Conservation (phyloP, 2,797 vertebrate genomes). For the Pygocentrus nattereri region DNA sequence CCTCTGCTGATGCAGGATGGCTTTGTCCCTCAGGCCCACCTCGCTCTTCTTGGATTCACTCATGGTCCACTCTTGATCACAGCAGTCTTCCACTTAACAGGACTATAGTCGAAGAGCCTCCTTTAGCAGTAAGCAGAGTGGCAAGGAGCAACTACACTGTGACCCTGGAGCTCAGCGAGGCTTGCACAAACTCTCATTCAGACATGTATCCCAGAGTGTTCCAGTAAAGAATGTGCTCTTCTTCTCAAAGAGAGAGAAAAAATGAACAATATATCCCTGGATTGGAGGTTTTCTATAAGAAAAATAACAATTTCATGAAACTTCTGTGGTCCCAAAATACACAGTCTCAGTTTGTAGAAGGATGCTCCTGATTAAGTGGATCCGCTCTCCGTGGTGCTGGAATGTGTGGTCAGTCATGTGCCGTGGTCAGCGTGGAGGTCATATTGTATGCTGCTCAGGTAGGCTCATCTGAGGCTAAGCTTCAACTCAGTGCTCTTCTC, state of each 20-base stretch:
- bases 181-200: constrained; percentile 14
- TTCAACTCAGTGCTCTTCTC: constrained; percentile 15
- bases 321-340: neutral
- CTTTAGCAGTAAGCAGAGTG: neutral
- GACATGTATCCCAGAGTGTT: neutral
- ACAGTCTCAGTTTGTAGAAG: constrained; percentile 1
- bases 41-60: constrained; percentile 82
- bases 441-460: constrained; percentile 46
- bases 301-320: neutral
- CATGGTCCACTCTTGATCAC: constrained; percentile 67
- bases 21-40: constrained; percentile 85
- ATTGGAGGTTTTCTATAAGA: neutral
- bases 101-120: constrained; percentile 2
- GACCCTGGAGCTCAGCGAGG: constrained; percentile 27
- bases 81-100: constrained; percentile 1
- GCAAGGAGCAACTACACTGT: neutral
- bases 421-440: constrained; percentile 51
- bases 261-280: neutral
- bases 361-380: constrained; percentile 27
- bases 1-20: constrained; percentile 91
- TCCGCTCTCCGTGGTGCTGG: constrained; percentile 24
- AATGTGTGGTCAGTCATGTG: constrained; percentile 40
- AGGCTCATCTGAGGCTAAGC: constrained; percentile 43
- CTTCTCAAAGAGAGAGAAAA: neutral
- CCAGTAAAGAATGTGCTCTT: neutral